These are phyloP conservation scores for Pseudomyrmex gracilis DNA, from an alignment of 1,140 invertebrate genomes.

Conservation along the genomic window DNA sequence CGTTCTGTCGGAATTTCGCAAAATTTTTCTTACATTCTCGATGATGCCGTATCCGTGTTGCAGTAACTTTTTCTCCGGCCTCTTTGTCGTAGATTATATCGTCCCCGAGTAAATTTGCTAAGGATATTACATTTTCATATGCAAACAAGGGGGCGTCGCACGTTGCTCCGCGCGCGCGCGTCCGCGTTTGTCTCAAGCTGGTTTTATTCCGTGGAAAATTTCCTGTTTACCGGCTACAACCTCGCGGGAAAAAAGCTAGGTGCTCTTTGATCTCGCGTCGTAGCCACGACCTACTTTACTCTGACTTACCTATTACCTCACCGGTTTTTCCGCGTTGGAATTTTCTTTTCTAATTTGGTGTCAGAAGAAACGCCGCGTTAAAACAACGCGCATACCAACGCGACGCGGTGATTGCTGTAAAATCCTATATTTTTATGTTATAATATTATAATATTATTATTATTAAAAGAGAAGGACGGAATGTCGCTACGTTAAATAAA, in stretches of 20 bases:
- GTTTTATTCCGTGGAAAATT: conserved; percentile 62
- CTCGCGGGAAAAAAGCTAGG: conserved; percentile 32
- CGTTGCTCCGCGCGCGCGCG: conserved; percentile 3
- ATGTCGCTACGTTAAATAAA: not conserved
- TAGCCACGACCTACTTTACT: conserved; percentile 52
- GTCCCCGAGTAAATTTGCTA: conserved; percentile 62
- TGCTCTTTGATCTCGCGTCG: conserved; percentile 39
- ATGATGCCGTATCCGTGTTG: conserved; percentile 35
- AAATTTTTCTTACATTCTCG: conserved; percentile 22
- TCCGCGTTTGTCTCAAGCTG: conserved; percentile 53
- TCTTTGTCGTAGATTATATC: conserved; percentile 57
- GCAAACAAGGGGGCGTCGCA: conserved; percentile 46
- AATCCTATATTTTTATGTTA: conserved; percentile 3
- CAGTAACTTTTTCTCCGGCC: conserved; percentile 41
- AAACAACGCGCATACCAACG: not conserved
- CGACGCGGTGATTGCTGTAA: not conserved
- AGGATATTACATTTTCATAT: conserved; percentile 70
- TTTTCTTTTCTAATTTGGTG: conserved; percentile 52
- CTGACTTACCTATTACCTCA: conserved; percentile 15
- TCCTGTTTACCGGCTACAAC: conserved; percentile 55
- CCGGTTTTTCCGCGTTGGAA: conserved; percentile 8
- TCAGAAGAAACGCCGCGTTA: not conserved
- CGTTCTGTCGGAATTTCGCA: not conserved
- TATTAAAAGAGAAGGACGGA: not conserved
- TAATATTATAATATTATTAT: not conserved